Conservation (phyloP, 2,797 vertebrate genomes). For the Myripristis murdjan region DNA sequence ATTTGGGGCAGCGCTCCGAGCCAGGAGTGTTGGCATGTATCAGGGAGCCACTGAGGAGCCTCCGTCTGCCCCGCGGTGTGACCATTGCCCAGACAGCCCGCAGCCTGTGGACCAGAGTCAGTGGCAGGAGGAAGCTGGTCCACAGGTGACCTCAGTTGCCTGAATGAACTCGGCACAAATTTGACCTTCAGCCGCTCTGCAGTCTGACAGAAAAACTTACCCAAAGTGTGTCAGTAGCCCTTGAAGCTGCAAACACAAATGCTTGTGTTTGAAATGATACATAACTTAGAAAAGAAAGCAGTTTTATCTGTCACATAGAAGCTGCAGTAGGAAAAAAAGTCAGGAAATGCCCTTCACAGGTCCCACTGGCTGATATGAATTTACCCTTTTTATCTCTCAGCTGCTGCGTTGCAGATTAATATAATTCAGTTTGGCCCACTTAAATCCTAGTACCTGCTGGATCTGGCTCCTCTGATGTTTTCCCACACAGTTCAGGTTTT, state of each 20-base stretch:
- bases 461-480: background rate
- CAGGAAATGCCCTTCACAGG: no score
- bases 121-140: slow-evolving; percentile 75
- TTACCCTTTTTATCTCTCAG: background rate
- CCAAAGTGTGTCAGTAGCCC: background rate
- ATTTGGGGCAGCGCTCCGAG: slow-evolving; percentile 69
- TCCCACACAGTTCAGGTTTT: no score
- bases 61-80: slow-evolving; percentile 69
- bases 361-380: no score
- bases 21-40: slow-evolving; percentile 80
- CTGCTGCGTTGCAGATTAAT: background rate
- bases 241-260: background rate
- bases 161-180: background rate
- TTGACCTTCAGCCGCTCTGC: no score
- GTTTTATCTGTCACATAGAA: background rate
- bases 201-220: background rate
- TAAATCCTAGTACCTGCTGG: background rate
- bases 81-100: slow-evolving; percentile 73
- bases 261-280: background rate
- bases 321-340: background rate
- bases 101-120: slow-evolving; percentile 83
- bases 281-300: background rate
- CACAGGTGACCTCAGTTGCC: slow-evolving; percentile 40
- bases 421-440: no score
- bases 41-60: slow-evolving; percentile 78